Evolutionary conservation across 2,797 vertebrate species (phyloP).

Genomic region (Microchirus variegatus): DNA sequence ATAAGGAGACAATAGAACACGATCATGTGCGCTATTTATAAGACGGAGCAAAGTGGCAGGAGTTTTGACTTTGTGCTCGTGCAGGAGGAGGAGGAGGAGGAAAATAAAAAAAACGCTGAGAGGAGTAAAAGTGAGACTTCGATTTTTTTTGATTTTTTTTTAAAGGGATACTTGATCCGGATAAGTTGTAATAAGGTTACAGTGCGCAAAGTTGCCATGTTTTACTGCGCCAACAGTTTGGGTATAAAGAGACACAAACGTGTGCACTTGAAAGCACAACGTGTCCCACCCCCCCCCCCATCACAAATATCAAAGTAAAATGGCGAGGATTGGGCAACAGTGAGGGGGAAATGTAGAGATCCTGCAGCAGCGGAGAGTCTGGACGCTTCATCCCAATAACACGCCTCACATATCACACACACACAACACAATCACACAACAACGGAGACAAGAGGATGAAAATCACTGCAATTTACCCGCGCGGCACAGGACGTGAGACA

Average conservation of each 20-base stretch:
- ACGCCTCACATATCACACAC: too few relatives aligned
- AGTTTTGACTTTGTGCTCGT: conserved; percentile 43
- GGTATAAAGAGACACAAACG: background rate
- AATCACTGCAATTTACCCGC: conserved; percentile 1
- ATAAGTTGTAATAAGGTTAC: conserved; percentile 55
- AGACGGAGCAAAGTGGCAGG: conserved; percentile 20
- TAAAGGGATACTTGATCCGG: conserved; percentile 41
- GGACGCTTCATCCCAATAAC: conserved; percentile 65
- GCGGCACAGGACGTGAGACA: background rate
- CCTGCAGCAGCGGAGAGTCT: conserved; percentile 60
- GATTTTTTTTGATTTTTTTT: too few relatives aligned
- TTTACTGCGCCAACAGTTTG: conserved; percentile 2
- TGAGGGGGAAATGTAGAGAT: conserved; percentile 66
- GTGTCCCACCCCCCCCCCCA: conserved; percentile 71
- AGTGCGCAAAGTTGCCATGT: conserved; percentile 39
- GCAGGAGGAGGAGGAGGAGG: too few relatives aligned
- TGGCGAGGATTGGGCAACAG: conserved; percentile 80
- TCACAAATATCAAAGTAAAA: conserved; percentile 76
- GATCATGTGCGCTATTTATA: conserved; percentile 5
- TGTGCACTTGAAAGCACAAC: conserved; percentile 61
- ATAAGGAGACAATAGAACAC: background rate
- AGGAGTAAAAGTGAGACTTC: conserved; percentile 56
- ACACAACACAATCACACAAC: too few relatives aligned
- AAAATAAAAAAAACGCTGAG: conserved; percentile 12
- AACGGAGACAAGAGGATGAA: background rate